Conservation (phyloP, 2,113 vertebrate species). For the Corvus cornix region DNA sequence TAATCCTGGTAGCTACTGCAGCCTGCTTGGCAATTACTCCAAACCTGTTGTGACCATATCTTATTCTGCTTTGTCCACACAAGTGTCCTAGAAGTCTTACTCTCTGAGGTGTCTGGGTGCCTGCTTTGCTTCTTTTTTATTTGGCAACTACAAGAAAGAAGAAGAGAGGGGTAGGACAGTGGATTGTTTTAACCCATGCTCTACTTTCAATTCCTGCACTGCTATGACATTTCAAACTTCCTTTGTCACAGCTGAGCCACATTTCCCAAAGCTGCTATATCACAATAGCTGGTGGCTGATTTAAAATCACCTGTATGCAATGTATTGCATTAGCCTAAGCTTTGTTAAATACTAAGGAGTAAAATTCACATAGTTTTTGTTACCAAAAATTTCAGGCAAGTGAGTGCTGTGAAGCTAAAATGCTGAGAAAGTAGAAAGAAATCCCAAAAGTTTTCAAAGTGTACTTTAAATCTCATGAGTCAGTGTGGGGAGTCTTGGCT, state of each 20-base stretch:
- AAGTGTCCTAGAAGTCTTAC: not conserved
- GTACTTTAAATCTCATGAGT: not conserved
- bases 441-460: not conserved
- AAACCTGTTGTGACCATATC: not conserved
- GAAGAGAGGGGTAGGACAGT: not conserved
- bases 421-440: conserved; percentile 24
- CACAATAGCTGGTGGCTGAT: not conserved
- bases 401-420: not conserved
- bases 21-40: not conserved
- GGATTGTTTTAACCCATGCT: not conserved
- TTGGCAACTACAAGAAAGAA: not conserved
- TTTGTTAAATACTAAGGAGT: not conserved
- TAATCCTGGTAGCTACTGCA: not conserved
- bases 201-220: not conserved
- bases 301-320: not conserved
- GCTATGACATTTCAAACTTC: not conserved
- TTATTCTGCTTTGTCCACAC: not conserved
- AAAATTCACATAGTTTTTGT: not conserved
- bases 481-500: not conserved
- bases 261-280: not conserved
- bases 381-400: not conserved
- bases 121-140: not conserved
- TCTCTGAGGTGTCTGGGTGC: not conserved
- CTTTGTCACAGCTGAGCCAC: not conserved
- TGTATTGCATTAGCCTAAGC: not conserved